These are phyloP conservation scores for Leptinotarsa tumamoca DNA, from an alignment of 2,888 invertebrate species.

Conservation along the genomic window DNA sequence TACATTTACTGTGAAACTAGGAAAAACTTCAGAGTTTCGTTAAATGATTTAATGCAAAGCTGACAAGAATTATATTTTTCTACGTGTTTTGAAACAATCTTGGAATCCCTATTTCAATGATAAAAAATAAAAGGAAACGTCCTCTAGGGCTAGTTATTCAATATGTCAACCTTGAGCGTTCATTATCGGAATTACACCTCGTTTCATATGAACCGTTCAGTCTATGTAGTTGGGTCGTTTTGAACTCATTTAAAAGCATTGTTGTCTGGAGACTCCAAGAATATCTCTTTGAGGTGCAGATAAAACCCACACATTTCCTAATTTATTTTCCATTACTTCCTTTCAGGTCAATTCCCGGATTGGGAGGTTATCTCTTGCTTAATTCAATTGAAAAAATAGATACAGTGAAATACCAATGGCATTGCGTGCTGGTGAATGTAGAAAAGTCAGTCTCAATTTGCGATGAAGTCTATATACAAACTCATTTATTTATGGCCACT, in stretches of 20 bases:
- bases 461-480: background rate
- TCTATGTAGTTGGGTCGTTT: too few species aligned
- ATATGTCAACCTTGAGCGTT: too few species aligned
- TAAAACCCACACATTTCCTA: background rate
- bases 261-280: background rate
- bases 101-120: too few species aligned
- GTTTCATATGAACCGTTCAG: too few species aligned
- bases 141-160: too few species aligned
- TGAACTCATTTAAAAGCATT: background rate
- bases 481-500: background rate
- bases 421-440: background rate
- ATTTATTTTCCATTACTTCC: slow-evolving; percentile 14
- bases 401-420: background rate
- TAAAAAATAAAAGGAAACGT: too few species aligned
- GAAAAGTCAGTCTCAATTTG: background rate
- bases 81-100: too few species aligned
- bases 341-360: background rate
- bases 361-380: background rate
- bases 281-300: background rate
- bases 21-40: too few species aligned
- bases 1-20: too few species aligned
- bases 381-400: slow-evolving; percentile 9
- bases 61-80: too few species aligned
- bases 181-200: too few species aligned
- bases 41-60: too few species aligned